A percentile compares a stretch with the other conserved stretches of the same genome.
Conservation (phyloP, 2,113 vertebrate species). For the Mohoua ochrocephala region DNA sequence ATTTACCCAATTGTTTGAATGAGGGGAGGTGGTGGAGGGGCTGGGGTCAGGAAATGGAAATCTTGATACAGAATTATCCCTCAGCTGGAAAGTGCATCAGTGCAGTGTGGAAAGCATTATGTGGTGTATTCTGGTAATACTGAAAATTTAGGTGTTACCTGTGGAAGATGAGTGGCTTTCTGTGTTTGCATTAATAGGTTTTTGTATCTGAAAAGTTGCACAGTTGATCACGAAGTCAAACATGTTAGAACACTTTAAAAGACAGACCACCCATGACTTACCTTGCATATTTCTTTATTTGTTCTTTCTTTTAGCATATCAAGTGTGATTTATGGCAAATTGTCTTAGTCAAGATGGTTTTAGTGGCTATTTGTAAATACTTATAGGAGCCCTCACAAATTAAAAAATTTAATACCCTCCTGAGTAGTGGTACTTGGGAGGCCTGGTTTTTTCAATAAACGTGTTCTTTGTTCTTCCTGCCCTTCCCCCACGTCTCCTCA, state of each 20-base stretch:
- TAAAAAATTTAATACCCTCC: neutral
- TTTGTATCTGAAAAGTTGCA: neutral
- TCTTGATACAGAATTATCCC: neutral
- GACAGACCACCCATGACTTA: neutral
- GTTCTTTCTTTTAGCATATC: neutral
- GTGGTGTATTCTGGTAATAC: neutral
- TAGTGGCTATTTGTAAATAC: neutral
- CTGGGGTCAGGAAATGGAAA: neutral
- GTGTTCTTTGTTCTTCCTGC: slow-evolving; percentile 1
- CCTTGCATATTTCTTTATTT: neutral
- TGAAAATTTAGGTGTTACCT: neutral
- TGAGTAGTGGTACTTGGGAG: neutral
- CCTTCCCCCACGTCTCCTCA: neutral
- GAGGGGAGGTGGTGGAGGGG: neutral
- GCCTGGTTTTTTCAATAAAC: neutral
- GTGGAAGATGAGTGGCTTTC: neutral
- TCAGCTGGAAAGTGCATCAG: neutral
- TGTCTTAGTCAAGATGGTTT: neutral
- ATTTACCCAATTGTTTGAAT: neutral
- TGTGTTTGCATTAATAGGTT: neutral
- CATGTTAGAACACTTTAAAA: neutral
- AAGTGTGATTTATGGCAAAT: neutral
- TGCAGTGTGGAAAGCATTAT: neutral
- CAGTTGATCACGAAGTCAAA: neutral
- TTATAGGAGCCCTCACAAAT: neutral